Base-by-base conservation (phyloP, 2,113 vertebrate genomes). In the Alethe diademata region DNA sequence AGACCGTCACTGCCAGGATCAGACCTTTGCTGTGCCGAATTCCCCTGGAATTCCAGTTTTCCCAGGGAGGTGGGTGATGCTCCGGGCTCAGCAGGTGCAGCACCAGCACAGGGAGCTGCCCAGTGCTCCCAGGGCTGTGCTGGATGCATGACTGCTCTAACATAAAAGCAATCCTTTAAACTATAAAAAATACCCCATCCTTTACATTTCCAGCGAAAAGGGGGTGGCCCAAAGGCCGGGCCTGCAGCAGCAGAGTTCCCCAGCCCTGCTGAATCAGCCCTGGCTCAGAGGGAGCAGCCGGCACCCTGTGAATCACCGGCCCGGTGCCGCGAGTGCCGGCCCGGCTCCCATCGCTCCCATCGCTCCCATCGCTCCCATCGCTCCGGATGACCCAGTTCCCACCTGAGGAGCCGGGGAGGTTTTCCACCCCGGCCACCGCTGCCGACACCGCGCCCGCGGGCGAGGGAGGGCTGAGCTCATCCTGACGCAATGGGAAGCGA, bases 231-330 rank as follows among this genome's bases (percentile, higher is more conserved):
- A 24, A 69, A 82, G 87, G 50, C 4, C 1, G 3, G 65, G 60
- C 82, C 82, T 26, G 74, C 87, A 91, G 90, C 84, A 35, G 90
- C 61, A 12, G 57, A 54, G 65, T 69, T 33, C 71, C 85, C 51
- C 7, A 14, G 78, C 80, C 40, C 36, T 9, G 23, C 90, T 95
- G 95, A 91, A 85, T 95, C 87, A 91, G 87, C 90, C 78, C n/a
- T 74, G 92, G 84, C 87, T 91, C 78, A 75, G 88, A 22, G 12
- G 64, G 70, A 82, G 92, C 53, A 50, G 70, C 64, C 84, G 2
- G 58, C 81, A 42, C 50, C 66, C 86, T 78, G 50, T 96, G 92
- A 94, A 73, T 95, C 95, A 94, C 85, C 53, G 11, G 19, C 38
- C 78, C 13, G 3, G 45, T 54, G 76, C 76, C 5, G 22, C 42